Evolutionary conservation across 2,113 vertebrate species (phyloP).

Genomic region (Cranoglanis bouderius): DNA sequence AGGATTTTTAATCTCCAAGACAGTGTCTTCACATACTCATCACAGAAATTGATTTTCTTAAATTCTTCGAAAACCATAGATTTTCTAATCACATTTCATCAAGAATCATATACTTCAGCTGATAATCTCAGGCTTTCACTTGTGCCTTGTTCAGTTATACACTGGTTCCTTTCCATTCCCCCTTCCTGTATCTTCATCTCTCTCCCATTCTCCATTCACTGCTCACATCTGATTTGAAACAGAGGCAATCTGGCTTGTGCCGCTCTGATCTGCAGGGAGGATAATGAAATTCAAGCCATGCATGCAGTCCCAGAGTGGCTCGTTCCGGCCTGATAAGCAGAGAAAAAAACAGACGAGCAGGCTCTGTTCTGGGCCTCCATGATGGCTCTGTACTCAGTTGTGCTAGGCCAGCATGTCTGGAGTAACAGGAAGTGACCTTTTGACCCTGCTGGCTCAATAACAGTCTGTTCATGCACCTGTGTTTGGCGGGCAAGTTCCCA

Average conservation of each 20-base stretch:
- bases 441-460: slow-evolving; percentile 58
- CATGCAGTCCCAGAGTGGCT: slow-evolving; percentile 62
- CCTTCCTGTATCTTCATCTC: slow-evolving; percentile 34
- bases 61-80: background rate
- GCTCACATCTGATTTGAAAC: slow-evolving; percentile 63
- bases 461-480: slow-evolving; percentile 64
- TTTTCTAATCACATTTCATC: background rate
- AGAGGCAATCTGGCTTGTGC: slow-evolving; percentile 64
- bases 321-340: slow-evolving; percentile 66
- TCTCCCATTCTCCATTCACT: slow-evolving; percentile 24
- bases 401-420: slow-evolving; percentile 52
- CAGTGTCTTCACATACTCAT: background rate
- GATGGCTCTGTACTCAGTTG: slow-evolving; percentile 53
- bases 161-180: slow-evolving; percentile 1
- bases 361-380: slow-evolving; percentile 53
- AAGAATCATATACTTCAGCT: background rate
- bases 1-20: background rate
- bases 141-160: background rate
- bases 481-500: slow-evolving; percentile 31
- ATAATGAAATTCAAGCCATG: slow-evolving; percentile 73
- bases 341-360: slow-evolving; percentile 48
- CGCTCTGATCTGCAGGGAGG: slow-evolving; percentile 63
- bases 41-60: background rate
- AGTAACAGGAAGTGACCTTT: slow-evolving; percentile 57
- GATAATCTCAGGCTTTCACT: background rate